These are phyloP conservation scores for Lota lota DNA, from an alignment of 2,113 vertebrate species.

Conservation along the genomic window DNA sequence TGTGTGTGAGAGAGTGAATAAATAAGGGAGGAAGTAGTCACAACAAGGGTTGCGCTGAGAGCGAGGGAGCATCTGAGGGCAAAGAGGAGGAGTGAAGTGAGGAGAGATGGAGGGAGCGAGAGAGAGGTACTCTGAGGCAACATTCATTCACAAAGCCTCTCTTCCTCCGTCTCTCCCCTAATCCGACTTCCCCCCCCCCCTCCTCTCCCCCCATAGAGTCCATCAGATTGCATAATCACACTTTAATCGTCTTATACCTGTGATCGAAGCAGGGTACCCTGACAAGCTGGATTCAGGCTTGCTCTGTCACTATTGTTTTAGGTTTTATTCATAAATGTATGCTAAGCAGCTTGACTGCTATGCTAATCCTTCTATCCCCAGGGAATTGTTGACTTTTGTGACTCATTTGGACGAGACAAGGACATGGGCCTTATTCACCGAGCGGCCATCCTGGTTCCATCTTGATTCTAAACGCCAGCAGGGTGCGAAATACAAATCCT, in stretches of 20 bases:
- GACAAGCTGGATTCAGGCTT: too few relatives aligned
- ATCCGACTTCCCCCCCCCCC: too few relatives aligned
- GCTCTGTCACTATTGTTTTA: too few relatives aligned
- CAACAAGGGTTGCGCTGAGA: neutral
- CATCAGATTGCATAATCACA: slow-evolving; percentile 35
- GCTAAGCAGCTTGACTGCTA: slow-evolving; percentile 19
- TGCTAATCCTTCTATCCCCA: slow-evolving; percentile 16
- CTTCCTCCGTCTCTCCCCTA: slow-evolving; percentile 17
- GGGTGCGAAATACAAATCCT: too few relatives aligned
- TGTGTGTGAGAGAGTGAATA: neutral
- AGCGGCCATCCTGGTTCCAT: too few relatives aligned
- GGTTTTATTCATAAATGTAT: neutral
- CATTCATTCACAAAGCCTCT: slow-evolving; percentile 3
- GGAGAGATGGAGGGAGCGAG: neutral
- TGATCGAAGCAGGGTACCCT: too few relatives aligned
- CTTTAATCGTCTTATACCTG: neutral
- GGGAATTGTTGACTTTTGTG: too few relatives aligned
- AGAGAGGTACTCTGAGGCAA: slow-evolving; percentile 29
- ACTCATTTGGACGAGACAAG: too few relatives aligned
- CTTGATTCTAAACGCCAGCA: too few relatives aligned
- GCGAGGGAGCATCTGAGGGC: neutral
- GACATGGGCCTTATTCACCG: too few relatives aligned
- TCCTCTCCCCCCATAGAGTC: slow-evolving; percentile 1
- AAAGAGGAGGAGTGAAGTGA: neutral
- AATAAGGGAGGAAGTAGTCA: neutral